phyloP scores from a whole-genome alignment of 23 tunicate species.

The Trididemnum nubilum region DNA sequence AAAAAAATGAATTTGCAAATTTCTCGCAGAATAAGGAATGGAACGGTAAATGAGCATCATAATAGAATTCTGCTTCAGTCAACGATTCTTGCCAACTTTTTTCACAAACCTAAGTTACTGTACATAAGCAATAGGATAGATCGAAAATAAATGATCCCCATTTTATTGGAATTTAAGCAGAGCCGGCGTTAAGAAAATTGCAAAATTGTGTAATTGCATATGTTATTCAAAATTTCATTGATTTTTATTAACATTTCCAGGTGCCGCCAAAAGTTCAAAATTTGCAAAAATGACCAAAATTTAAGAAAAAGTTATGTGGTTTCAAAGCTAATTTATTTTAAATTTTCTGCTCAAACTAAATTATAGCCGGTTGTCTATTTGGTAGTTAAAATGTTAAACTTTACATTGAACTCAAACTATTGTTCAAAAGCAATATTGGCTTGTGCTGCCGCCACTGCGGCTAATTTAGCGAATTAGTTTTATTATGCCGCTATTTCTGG shows the following conservation, averaged over 20 bases:
- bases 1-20: too few species aligned
- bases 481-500: background rate
- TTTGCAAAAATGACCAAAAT: background rate
- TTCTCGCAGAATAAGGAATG: too few species aligned
- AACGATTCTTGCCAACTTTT: too few species aligned
- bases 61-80: too few species aligned
- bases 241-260: slow-evolving; percentile 10
- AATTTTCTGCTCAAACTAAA: background rate
- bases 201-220: background rate
- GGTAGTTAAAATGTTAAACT: background rate
- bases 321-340: background rate
- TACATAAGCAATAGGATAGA: too few species aligned
- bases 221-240: background rate
- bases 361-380: slow-evolving; percentile 13
- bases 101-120: too few species aligned
- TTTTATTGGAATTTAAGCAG: slow-evolving; percentile 1
- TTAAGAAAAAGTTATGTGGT: background rate
- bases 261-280: slow-evolving; percentile 10
- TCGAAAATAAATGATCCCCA: background rate
- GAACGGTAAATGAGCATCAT: too few species aligned
- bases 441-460: slow-evolving; percentile 8
- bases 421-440: slow-evolving; percentile 6
- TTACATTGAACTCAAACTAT: too few species aligned
- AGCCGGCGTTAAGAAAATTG: slow-evolving; percentile 5
- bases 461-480: background rate